A percentile compares a stretch with the other conserved stretches of the same genome.
Evolutionary conservation across 2,797 vertebrate genomes (phyloP).

Genomic region (Percopsis omiscomaycus): DNA sequence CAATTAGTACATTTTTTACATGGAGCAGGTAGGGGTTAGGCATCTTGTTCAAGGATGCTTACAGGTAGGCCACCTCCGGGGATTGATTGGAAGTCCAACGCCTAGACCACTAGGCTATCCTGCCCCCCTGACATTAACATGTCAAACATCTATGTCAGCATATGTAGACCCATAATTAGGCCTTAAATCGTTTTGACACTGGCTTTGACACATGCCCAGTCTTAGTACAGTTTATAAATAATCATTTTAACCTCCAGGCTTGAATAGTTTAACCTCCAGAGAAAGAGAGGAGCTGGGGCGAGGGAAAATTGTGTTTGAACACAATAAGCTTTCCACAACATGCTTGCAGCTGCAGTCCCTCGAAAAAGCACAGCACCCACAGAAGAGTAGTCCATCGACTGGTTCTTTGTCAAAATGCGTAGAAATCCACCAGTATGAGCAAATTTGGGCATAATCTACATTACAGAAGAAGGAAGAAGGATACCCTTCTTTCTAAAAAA

Average conservation of each 20-base stretch:
- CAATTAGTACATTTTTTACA: too few species aligned
- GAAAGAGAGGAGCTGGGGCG: conserved; percentile 13
- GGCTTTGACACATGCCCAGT: conserved; percentile 12
- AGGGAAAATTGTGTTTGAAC: conserved; percentile 48
- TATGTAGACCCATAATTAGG: neutral
- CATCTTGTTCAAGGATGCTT: too few species aligned
- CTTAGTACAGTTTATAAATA: conserved; percentile 7
- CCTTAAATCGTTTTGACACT: neutral
- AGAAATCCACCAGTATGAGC: conserved; percentile 26
- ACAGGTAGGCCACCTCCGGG: too few species aligned
- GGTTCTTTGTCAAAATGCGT: conserved; percentile 39
- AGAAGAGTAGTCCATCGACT: conserved; percentile 30
- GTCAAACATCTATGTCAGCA: neutral
- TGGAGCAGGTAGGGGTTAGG: too few species aligned
- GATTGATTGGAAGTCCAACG: too few species aligned
- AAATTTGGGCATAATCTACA: neutral
- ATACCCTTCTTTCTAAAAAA: too few species aligned
- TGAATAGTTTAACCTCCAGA: conserved; percentile 25
- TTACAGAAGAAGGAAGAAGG: too few species aligned
- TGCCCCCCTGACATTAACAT: neutral
- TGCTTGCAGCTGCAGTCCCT: conserved; percentile 26
- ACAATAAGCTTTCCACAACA: conserved; percentile 24
- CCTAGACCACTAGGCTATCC: too few species aligned
- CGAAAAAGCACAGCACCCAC: conserved; percentile 46
- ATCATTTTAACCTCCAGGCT: conserved; percentile 29